Percentiles rank a stretch among this genome's conserved stretches.
Evolutionary conservation across 2,113 vertebrate genomes (phyloP).

Genomic region (Nerophis ophidion): DNA sequence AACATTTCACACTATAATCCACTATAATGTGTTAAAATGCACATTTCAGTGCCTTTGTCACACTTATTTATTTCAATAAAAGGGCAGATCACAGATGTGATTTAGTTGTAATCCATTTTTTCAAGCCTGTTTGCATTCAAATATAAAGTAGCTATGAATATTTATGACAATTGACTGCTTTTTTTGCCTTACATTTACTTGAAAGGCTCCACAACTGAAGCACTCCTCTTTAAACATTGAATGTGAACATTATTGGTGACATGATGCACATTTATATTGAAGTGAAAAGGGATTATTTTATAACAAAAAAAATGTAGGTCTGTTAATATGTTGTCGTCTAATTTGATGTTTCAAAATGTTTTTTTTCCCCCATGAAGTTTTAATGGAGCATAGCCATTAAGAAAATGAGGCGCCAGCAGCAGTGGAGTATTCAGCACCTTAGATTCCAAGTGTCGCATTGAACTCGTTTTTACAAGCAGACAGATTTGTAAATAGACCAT

Average conservation of each 20-base stretch:
- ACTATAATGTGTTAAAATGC: constrained; percentile 34
- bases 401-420: constrained; percentile 43
- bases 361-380: constrained; percentile 30
- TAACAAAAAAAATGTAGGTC: neutral
- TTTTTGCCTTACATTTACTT: constrained; percentile 44
- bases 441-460: constrained; percentile 69
- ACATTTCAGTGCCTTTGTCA: constrained; percentile 68
- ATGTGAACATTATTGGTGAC: constrained; percentile 34
- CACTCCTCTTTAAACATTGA: constrained; percentile 20
- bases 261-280: constrained; percentile 11
- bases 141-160: constrained; percentile 5
- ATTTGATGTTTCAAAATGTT: neutral
- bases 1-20: constrained; percentile 7
- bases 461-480: constrained; percentile 54
- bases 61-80: constrained; percentile 60
- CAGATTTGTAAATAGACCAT: constrained; percentile 60
- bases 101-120: constrained; percentile 30
- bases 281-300: neutral
- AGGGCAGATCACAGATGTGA: constrained; percentile 47
- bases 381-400: constrained; percentile 47
- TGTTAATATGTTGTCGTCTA: neutral
- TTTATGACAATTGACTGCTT: constrained; percentile 35
- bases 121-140: neutral
- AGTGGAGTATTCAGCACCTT: constrained; percentile 66
- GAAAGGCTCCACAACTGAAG: neutral